phyloP scores from a whole-genome alignment of 2,888 invertebrate genomes.

The Bellardia pandia region DNA sequence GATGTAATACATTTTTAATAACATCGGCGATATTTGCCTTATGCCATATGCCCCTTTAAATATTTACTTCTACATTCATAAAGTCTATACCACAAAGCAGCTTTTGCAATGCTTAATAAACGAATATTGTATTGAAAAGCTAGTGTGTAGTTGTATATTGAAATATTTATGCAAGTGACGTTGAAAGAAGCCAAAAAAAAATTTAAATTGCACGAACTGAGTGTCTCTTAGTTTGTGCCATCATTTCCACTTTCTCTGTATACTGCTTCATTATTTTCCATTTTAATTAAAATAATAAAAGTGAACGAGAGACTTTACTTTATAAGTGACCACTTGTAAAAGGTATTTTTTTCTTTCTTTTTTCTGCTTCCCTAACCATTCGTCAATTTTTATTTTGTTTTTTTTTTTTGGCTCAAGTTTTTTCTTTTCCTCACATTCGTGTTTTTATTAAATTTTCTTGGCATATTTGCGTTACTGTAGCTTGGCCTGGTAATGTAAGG shows the following conservation, averaged over 20 bases:
- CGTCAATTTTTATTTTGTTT: slow-evolving; percentile 25
- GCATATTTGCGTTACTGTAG: neutral
- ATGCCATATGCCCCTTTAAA: too few relatives aligned
- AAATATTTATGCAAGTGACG: neutral
- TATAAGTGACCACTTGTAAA: slow-evolving; percentile 44
- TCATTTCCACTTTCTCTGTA: neutral
- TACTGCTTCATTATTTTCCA: slow-evolving; percentile 15
- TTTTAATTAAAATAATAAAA: slow-evolving; percentile 59
- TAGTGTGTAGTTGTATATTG: neutral
- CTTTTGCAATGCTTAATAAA: slow-evolving; percentile 12
- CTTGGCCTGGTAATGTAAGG: neutral
- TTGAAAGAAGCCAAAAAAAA: neutral
- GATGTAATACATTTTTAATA: too few relatives aligned
- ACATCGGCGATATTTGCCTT: too few relatives aligned
- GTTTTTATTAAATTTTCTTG: neutral
- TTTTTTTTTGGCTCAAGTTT: neutral
- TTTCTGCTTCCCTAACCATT: neutral
- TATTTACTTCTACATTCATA: too few relatives aligned
- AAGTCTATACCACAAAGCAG: neutral
- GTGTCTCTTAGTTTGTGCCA: neutral
- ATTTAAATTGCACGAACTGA: neutral
- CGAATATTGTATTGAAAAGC: slow-evolving; percentile 9
- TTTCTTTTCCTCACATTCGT: neutral
- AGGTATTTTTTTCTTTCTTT: neutral
- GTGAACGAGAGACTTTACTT: slow-evolving; percentile 16